Evolutionary conservation across 2,888 invertebrate species (phyloP).

Genomic region (Calameuta pallipes): DNA sequence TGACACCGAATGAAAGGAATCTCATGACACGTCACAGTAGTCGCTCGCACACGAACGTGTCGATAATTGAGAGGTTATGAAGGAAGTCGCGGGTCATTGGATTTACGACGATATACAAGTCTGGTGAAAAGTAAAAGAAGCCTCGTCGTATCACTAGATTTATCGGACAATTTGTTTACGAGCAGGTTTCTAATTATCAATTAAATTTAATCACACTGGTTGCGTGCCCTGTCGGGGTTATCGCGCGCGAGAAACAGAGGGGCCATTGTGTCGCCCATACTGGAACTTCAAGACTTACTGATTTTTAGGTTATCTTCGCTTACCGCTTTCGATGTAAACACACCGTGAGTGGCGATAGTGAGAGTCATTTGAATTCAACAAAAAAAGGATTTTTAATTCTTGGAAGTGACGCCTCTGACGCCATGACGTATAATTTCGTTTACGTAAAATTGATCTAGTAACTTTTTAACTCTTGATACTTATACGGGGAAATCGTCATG

Average conservation of each 20-base stretch:
- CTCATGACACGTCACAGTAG: background rate
- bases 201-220: slow-evolving; percentile 31
- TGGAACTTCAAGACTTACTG: background rate
- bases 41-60: slow-evolving; percentile 1
- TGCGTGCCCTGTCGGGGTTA: slow-evolving; percentile 38
- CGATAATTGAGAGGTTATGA: slow-evolving; percentile 31
- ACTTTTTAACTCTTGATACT: background rate
- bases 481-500: no score
- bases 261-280: slow-evolving; percentile 30
- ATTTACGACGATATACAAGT: background rate
- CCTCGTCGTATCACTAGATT: slow-evolving; percentile 33
- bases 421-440: background rate
- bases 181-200: slow-evolving; percentile 40
- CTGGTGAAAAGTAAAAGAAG: slow-evolving; percentile 28
- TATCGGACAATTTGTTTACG: slow-evolving; percentile 42
- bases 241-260: slow-evolving; percentile 40
- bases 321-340: background rate
- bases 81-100: slow-evolving; percentile 10
- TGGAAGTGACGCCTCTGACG: background rate
- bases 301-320: background rate
- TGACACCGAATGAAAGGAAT: background rate
- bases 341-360: background rate
- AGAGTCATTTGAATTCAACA: background rate
- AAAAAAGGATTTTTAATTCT: background rate
- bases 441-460: background rate